Conservation (phyloP, 2,888 invertebrate species). For the Lasioglossum morio region DNA sequence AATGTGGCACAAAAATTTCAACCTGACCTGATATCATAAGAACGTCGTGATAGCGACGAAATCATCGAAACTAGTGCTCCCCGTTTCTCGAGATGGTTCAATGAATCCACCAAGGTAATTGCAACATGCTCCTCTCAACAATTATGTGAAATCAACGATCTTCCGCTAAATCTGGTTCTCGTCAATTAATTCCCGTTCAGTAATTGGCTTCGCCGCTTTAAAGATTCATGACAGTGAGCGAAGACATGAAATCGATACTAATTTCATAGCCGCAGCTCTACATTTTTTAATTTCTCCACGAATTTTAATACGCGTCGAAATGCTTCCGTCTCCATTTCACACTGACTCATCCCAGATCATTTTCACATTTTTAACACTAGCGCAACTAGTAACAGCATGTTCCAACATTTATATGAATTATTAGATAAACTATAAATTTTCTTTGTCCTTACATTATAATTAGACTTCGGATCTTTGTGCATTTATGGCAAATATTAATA, state of each 20-base stretch:
- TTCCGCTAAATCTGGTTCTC: background rate
- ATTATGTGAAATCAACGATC: background rate
- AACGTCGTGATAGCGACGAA: constrained; percentile 55
- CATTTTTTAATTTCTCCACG: background rate
- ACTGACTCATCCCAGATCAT: background rate
- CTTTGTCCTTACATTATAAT: too few species aligned
- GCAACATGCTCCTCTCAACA: constrained; percentile 32
- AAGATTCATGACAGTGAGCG: constrained; percentile 5
- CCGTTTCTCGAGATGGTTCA: constrained; percentile 24
- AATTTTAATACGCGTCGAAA: background rate
- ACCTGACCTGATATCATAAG: constrained; percentile 59
- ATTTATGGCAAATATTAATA: too few species aligned
- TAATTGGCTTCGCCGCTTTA: background rate
- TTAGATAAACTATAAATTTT: background rate
- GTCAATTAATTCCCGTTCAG: background rate
- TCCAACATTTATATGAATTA: background rate
- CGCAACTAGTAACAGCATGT: background rate
- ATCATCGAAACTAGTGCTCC: constrained; percentile 34
- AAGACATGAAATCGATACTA: constrained; percentile 12
- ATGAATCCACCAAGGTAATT: constrained; percentile 36
- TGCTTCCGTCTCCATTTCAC: background rate
- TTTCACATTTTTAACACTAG: background rate
- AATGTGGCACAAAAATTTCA: constrained; percentile 65
- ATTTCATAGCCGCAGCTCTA: background rate
- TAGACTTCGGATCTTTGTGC: too few species aligned